Evolutionary conservation across 2,113 vertebrate species (phyloP), one percentile per base, ranked within the genome.

Genomic region (Psilopogon haemacephalus): DNA sequence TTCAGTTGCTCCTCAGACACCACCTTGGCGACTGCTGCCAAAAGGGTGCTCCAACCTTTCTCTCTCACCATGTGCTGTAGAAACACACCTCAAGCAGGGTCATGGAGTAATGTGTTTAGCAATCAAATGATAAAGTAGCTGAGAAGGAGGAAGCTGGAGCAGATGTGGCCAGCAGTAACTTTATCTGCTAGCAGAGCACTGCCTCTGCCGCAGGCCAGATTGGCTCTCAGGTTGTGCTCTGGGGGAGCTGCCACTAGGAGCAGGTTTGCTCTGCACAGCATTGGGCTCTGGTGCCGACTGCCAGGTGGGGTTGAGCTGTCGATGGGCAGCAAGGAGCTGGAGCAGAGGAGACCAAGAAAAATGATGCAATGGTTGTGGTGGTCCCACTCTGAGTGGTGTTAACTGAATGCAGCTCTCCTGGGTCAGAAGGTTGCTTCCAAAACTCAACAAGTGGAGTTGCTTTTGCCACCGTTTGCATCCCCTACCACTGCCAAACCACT

Each of bases 381-480:
- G 21, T 70, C 20, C 17, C 0, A 0, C 40, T 72, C 12, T 17
- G 6, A 33, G 26, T 27, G 11, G 7, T 56, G 23, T 15, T 15
- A 54, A 17, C 7, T 58, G 26, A 2, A 1, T 23, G 26, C 5
- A 3, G n/a, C 33, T 84, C 80, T 80, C 20, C 35, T 1, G 3
- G 70, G 35, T 21, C 27, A 72, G 33, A 44, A 56, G 27, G 9
- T 44, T 73, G 18, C 23, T 11, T 70, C 11, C 1, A 58, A 88
- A 73, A 0, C 24, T 4, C 4, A 0, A 5, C 82, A 64, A 59
- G 9, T 28, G 5, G 2, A 23, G 37, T 37, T 1, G n/a, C n/a
- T 7, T 58, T 65, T 54, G 30, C 27, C 5, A 6, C 50, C 54
- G 2, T 88, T 85, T 80, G 59, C 7, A 16, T 58, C 30, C 4